These are phyloP conservation scores for Odocoileus hemionus DNA, from an alignment of 2,113 vertebrate species.

Conservation along the genomic window DNA sequence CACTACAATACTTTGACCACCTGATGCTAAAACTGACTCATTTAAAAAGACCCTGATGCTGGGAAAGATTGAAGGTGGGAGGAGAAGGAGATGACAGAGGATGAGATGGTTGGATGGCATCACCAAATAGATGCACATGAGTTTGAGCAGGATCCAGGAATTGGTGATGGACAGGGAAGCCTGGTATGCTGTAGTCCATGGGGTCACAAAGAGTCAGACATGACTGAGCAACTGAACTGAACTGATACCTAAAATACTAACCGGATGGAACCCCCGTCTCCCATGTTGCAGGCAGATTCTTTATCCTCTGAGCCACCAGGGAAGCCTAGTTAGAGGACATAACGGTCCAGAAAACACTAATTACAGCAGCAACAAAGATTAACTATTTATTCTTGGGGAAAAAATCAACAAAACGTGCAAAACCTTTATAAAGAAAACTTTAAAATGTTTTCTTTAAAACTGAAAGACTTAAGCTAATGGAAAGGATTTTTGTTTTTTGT, in stretches of 20 bases:
- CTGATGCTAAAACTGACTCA: background rate
- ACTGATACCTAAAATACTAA: background rate
- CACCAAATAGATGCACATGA: fast-evolving
- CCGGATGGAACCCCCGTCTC: background rate
- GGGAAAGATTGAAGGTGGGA: background rate
- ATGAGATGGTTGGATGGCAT: background rate
- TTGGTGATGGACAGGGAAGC: background rate
- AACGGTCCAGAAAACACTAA: background rate
- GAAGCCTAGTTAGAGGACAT: background rate
- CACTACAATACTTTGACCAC: background rate
- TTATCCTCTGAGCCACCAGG: background rate
- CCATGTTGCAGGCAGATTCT: background rate
- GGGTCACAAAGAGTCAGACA: background rate
- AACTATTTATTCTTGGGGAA: background rate
- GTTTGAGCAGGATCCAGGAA: background rate
- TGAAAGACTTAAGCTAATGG: background rate
- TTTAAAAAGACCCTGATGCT: background rate
- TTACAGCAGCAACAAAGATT: background rate
- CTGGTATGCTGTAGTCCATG: background rate
- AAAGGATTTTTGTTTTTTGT: background rate
- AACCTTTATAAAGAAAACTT: background rate
- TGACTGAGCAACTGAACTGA: background rate
- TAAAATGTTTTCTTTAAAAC: background rate
- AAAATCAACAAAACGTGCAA: background rate
- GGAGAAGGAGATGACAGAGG: background rate